These are phyloP conservation scores for Ectemnius continuus DNA, from an alignment of 2,888 invertebrate species.

Conservation along the genomic window DNA sequence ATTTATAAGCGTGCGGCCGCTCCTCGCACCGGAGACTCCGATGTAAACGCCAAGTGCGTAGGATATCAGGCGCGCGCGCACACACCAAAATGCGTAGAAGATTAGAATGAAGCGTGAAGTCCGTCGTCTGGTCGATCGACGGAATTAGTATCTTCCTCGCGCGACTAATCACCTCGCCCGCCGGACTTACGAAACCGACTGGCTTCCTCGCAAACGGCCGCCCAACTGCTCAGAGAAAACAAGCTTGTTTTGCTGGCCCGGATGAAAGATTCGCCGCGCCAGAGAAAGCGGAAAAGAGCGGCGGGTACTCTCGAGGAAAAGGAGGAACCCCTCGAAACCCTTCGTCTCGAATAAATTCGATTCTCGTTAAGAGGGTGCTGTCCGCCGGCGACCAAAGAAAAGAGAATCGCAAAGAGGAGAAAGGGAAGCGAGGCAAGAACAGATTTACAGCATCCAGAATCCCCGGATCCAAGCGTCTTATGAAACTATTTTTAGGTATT, in stretches of 20 bases:
- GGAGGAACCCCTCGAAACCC: constrained; percentile 20
- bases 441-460: constrained; percentile 54
- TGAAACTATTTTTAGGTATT: constrained; percentile 55
- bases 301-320: background rate
- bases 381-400: constrained; percentile 14
- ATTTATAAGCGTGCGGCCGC: constrained; percentile 31
- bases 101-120: constrained; percentile 49
- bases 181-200: constrained; percentile 38
- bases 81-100: constrained; percentile 38
- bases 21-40: constrained; percentile 25
- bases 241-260: background rate
- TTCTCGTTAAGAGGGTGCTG: constrained; percentile 36
- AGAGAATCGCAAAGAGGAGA: constrained; percentile 41
- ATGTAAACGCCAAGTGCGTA: constrained; percentile 57
- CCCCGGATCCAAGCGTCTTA: constrained; percentile 52
- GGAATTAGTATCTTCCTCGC: constrained; percentile 51
- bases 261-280: background rate
- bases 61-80: constrained; percentile 34
- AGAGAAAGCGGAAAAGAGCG: constrained; percentile 6
- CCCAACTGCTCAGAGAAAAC: background rate
- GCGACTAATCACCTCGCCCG: constrained; percentile 38
- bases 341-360: constrained; percentile 36
- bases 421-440: constrained; percentile 28
- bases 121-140: constrained; percentile 49
- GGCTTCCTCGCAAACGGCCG: constrained; percentile 5